Evolutionary conservation across 2,888 invertebrate genomes (phyloP), one percentile per base, ranked within the genome.

Genomic region (Clanis bilineata): DNA sequence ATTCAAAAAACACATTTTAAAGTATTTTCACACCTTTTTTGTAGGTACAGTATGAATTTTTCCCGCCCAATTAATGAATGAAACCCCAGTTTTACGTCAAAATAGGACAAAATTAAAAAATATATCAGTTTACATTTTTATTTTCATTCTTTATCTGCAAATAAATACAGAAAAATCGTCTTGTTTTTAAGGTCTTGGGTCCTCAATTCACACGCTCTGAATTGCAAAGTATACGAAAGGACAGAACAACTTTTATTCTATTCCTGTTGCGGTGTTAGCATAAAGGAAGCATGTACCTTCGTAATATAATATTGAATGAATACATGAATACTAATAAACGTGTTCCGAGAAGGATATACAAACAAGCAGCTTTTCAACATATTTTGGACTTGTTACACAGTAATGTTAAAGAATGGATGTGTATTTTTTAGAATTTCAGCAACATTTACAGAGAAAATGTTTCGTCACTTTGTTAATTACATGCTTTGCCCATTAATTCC

Each of bases 251-350:
- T 44, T 60, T 56, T 43, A 59, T 56, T 56, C 25, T 36, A 60
- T 56, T 56, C 38, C 32, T 38, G 59, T 45, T 59, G 45, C 45
- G 25, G 55, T 55, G 38, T 45, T 15, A 44, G 38, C 44, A 59
- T 56, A 56, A 56, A 59, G 55, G 45, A 60, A 58, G 28, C 23
- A 54, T 39, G 51, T 45, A 57, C 54, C 57, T 32, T 18, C 32
- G 21, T 60, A 55, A 57, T 61, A 54, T 57, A 56, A 61, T 61
- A 61, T 61, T 44, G 57, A 43, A 61, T 54, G 61, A 61, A 61
- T 61, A 61, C 57, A 61, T 61, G 61, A 61, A 61, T 61, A 61
- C 41, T 57, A 61, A 61, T 41, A 51, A 60, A 51, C 15, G 15
- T 32, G 18, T 55, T 44, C 41, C 25, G 44, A 51, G 51, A 51